Evolutionary conservation across 2,797 vertebrate genomes (phyloP), one percentile per base, ranked within the genome.

Genomic region (Oreochromis mossambicus): DNA sequence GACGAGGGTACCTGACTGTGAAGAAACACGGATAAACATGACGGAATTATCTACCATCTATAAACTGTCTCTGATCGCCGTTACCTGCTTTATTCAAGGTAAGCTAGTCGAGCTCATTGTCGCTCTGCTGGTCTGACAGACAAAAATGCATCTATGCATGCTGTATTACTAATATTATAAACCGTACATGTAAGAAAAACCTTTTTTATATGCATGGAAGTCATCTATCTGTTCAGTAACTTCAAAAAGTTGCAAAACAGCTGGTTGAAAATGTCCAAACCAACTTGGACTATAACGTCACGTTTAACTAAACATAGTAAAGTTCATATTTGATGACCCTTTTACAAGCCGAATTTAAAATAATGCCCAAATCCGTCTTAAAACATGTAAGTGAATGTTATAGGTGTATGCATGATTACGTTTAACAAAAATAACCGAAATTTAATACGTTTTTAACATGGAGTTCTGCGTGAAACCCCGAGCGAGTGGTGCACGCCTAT

Each of bases 341-440:
- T 2, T 2, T 51, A 0, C 10, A 5, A 2, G 84, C 90, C 68
- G 87, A 90, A 86, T 84, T 81, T 1, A 70, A 2, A 12, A 6
- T 0, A 41, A 68, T 0, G 7, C 1, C 1, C 2, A n/a, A 11
- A 8, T 3, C 61, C 0, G 4, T 8, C 1, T 9, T 10, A 6
- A 34, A n/a, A 21, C 0, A 0, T 34, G 1, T 1, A 8, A 29
- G 2, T 2, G 5, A 3, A 4, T 21, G 4, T 19, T 3, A 15
- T 15, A 6, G 0, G 0, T 1, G 1, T 3, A 11, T 15, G 1
- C 14, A 5, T 9, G 8, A 0, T 81, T 8, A 4, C 4, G 2
- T 52, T 46, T 21, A 38, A 24, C 32, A 2, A 10, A 7, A 7
- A 15, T 50, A 2, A 17, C 12, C 4, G 2, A 34, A 2, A 88